Evolutionary conservation across 2,888 invertebrate species (phyloP).

Genomic region (Subacronicta megacephala): DNA sequence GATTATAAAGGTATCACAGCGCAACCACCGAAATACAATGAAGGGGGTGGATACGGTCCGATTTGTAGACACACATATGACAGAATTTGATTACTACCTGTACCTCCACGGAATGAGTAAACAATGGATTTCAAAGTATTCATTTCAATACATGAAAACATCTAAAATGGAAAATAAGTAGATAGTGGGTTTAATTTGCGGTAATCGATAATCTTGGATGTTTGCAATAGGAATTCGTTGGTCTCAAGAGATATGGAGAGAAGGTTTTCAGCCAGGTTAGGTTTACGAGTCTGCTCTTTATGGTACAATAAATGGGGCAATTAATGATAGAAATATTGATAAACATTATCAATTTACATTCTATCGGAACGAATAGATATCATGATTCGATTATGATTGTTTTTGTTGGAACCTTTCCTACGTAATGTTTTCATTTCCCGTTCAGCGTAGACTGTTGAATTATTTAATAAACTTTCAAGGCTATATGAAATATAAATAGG

Average conservation of each 20-base stretch:
- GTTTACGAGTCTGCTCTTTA: no score
- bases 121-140: no score
- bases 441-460: conserved; percentile 11
- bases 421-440: conserved; percentile 3
- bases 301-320: no score
- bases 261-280: no score
- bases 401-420: conserved; percentile 19
- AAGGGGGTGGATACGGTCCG: neutral
- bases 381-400: conserved; percentile 23
- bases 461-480: conserved; percentile 1
- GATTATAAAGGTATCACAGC: conserved; percentile 36
- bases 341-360: neutral
- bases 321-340: conserved; percentile 2
- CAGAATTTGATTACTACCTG: no score
- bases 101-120: no score
- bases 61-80: neutral
- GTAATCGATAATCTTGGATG: no score
- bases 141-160: no score
- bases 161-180: no score
- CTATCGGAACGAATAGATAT: neutral
- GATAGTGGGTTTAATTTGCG: no score
- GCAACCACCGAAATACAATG: conserved; percentile 13
- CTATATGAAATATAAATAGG: conserved; percentile 1
- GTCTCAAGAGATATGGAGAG: no score
- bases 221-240: no score